phyloP scores from a whole-genome alignment of 2,888 invertebrate genomes.

The Tortrix viridana region DNA sequence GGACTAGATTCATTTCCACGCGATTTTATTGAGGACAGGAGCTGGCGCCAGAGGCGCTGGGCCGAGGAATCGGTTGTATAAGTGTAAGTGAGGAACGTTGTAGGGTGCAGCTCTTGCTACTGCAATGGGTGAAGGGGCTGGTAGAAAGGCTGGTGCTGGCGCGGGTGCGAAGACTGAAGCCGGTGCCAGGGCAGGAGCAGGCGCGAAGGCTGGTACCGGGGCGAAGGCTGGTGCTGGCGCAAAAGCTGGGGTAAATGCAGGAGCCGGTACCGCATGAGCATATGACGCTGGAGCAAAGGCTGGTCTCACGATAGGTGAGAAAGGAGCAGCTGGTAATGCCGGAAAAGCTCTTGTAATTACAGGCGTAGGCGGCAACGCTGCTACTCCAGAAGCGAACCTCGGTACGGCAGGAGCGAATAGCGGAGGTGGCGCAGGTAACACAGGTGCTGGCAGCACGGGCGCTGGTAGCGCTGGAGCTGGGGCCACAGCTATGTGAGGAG shows the following conservation, averaged over 20 bases:
- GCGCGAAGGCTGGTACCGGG: conserved; percentile 10
- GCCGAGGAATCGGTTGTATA: conserved; percentile 58
- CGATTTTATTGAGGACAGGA: conserved; percentile 59
- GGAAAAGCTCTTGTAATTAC: conserved; percentile 38
- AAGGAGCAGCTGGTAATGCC: conserved; percentile 38
- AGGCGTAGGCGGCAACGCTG: conserved; percentile 47
- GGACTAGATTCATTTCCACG: conserved; percentile 72
- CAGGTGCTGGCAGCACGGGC: conserved; percentile 41
- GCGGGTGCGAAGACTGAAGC: conserved; percentile 20
- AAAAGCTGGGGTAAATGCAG: conserved; percentile 34
- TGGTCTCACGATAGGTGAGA: conserved; percentile 24
- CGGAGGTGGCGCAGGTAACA: conserved; percentile 41
- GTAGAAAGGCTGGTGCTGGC: conserved; percentile 26
- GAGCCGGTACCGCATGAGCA: conserved; percentile 43
- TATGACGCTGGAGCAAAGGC: conserved; percentile 47
- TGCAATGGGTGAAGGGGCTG: conserved; percentile 53
- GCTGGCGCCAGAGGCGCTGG: conserved; percentile 56
- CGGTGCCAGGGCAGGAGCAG: conserved; percentile 14
- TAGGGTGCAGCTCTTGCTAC: conserved; percentile 55
- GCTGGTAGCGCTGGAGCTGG: conserved; percentile 41
- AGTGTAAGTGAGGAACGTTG: conserved; percentile 62
- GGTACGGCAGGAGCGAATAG: conserved; percentile 24
- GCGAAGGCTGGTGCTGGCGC: conserved; percentile 8
- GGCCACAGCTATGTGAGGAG: conserved; percentile 47
- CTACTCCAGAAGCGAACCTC: conserved; percentile 45